Base-by-base conservation (phyloP, 2,888 invertebrate genomes). In the Apamea epomidion region DNA sequence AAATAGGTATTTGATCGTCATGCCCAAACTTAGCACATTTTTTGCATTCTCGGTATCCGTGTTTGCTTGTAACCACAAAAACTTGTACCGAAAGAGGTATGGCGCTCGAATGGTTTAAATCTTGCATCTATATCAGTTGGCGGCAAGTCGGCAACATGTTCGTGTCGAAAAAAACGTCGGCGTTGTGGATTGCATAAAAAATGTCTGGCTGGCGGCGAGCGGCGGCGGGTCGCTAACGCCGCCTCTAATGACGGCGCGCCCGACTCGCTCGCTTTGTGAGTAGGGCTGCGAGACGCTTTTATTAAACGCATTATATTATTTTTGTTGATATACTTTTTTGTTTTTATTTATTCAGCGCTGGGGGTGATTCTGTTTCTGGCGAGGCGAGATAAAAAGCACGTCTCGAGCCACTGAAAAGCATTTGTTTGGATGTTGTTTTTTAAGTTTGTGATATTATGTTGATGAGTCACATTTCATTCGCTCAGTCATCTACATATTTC, bases 151-250 rank as follows among this genome's bases (percentile, higher is more conserved):
- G 88, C 88, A 88, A 86, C 88, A 88, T 86, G 86, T 85, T 92
- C 90, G 92, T 89, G 91, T 94, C 91, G 93, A 93, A 94, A 94
- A 93, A 93, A 92, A 88, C 89, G 91, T 87, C 93, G 89, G 87
- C 87, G 91, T 93, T 94, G 95, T 92, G 95, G 94, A 93, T 93
- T 94, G 95, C 95, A 96, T 97, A 96, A 97, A 97, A 97, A 97
- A 96, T 96, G 96, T 96, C 96, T 96, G 95, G 93, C 88, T 88
- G 85, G 83, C 88, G 95, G 95, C 95, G 95, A 94, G 93, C 90
- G 87, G 94, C 92, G 92, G 91, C 95, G 94, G 96, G 95, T 96
- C 96, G 96, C 94, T 95, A 95, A 95, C 96, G 95, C 95, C 94
- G 93, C 91, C 94, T 95, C 96, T 96, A 96, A 96, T 96, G 96